Base-by-base conservation (phyloP, 2,113 vertebrate genomes). In the Naja naja region DNA sequence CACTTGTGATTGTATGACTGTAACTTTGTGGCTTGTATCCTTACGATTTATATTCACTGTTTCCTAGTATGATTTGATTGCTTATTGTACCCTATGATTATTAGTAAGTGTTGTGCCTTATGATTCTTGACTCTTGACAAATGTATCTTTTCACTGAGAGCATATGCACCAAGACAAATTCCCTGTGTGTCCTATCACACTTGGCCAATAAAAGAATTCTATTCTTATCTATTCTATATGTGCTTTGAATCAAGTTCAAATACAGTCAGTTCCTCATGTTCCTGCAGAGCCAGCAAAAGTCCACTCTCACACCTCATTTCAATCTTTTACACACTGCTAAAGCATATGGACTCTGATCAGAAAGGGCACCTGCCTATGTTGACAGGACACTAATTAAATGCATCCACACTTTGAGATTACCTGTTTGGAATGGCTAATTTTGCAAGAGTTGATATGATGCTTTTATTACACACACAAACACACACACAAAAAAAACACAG, bases 361-460 rank as follows among this genome's bases (percentile, higher is more conserved):
- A 88, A 91, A 91, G 58, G 93, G 91, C 88, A 91, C 39, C 49
- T 88, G 94, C 93, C 4, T 94, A 64, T 20, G 0, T 10, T 92
- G 96, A 90, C 96, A 91, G 96, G 93, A 95, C 95, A 47, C 56
- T 74, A 88, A 96, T 95, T 95, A 94, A 95, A 96, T 39, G 91
- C 92, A 95, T 96, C 88, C 52, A 1, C 91, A 93, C 85, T 74
- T 74, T 88, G 90, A n/a, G 95, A 94, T 93, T 47, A 74, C 88
- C 92, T 56, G 43, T 86, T 93, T 90, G 10, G 94, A 91, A 94
- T 14, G 34, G 91, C 90, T 93, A 45, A 95, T 95, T 93, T 94
- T 74, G 94, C 94, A 54, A 85, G 34, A 25, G 95, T 49, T 27
- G 25, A 23, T 14, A 53, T 69, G 87, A 89, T 89, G 92, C 85